Evolutionary conservation across 2,113 vertebrate genomes (phyloP), one percentile per base, ranked within the genome.

Genomic region (Helogale parvula): DNA sequence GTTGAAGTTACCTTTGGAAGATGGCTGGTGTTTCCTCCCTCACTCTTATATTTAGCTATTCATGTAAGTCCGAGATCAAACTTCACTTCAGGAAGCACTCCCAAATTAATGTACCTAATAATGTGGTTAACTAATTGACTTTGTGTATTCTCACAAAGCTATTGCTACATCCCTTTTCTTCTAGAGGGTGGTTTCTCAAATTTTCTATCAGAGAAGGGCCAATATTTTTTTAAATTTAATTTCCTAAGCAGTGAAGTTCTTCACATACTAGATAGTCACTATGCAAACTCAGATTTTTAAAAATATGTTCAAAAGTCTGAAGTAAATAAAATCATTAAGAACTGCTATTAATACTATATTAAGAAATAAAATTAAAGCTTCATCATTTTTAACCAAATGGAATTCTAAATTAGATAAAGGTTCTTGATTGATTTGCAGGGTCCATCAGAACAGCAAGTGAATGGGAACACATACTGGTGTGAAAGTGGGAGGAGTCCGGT

Each of bases 271-370:
- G 21, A 4, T 47, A 79, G 29, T 33, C 29, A 33, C 12, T 38
- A 81, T 1, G 33, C 47, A 74, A 92, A 94, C 15, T 76, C 57
- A 68, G 47, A 90, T 60, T 94, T 95, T 60, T 94, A 92, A 82
- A 81, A 81, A 47, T 33, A 16, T 38, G 8, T 29, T 85, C 13
- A 65, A 52, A 74, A 82, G 19, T 7, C 79, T 41, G 88, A 92
- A 66, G 65, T 83, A 45, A 60, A 74, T 54, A 33, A 54, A 90
- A 88, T 47, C 9, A 76, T 16, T 35, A 93, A n/a, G 35, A 52
- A 81, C 5, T 71, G 8, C n/a, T 90, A 31, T 33, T 72, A 35
- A 82, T 16, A 65, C 19, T 45, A 60, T 10, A 27, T 57, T 54
- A 80, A 69, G 50, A 93, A 71, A 83, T 52, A 66, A 29, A 92